Evolutionary conservation across 2,113 vertebrate species (phyloP).

Genomic region (Solea solea): DNA sequence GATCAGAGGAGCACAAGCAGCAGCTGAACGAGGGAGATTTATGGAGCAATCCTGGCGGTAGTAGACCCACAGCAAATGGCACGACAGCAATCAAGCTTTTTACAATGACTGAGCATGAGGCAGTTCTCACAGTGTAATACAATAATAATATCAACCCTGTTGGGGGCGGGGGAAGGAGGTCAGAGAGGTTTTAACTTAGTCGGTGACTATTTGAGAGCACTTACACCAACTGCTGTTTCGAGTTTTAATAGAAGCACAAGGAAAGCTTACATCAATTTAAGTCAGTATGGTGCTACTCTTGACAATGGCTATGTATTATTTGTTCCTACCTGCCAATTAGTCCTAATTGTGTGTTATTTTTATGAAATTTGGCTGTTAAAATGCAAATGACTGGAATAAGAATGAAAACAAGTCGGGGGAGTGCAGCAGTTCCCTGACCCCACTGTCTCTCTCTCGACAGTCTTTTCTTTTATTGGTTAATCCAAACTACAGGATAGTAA

Average conservation of each 20-base stretch:
- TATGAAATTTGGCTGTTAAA: background rate
- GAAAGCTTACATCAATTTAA: no score
- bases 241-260: slow-evolving; percentile 3
- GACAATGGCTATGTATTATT: slow-evolving; percentile 13
- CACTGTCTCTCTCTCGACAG: no score
- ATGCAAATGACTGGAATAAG: background rate
- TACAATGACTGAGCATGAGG: slow-evolving; percentile 61
- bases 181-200: slow-evolving; percentile 33
- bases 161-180: slow-evolving; percentile 29
- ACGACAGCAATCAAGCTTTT: slow-evolving; percentile 60
- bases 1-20: slow-evolving; percentile 44
- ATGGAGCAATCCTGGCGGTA: slow-evolving; percentile 48
- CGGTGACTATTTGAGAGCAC: slow-evolving; percentile 35
- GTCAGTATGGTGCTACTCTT: no score
- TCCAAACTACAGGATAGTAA: no score
- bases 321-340: background rate
- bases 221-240: slow-evolving; percentile 38
- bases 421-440: no score
- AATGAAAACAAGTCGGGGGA: background rate
- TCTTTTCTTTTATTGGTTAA: no score
- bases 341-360: background rate
- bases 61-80: slow-evolving; percentile 46
- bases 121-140: slow-evolving; percentile 48
- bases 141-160: slow-evolving; percentile 49
- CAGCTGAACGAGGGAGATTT: slow-evolving; percentile 63